A percentile compares a stretch with the other conserved stretches of the same genome.
These are phyloP conservation scores for Teleiodes luculella DNA, from an alignment of 2,888 invertebrate species.

Conservation along the genomic window DNA sequence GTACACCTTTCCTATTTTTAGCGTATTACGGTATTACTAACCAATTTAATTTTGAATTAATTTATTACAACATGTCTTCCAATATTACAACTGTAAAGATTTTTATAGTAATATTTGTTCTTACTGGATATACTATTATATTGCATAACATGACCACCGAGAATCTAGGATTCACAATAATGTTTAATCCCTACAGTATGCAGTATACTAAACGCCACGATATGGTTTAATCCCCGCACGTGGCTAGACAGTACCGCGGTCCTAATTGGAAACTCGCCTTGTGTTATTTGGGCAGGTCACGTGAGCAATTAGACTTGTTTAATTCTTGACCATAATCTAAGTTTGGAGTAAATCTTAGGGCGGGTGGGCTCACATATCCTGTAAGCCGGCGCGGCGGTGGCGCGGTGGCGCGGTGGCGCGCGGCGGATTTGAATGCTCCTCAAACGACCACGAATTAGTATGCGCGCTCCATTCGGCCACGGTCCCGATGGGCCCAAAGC, in stretches of 20 bases:
- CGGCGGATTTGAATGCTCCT: slow-evolving; percentile 34
- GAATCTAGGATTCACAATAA: neutral
- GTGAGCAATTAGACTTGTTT: slow-evolving; percentile 67
- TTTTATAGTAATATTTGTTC: no score
- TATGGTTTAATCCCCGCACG: neutral
- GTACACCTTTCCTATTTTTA: no score
- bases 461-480: slow-evolving; percentile 68
- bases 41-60: no score
- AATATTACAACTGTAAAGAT: no score
- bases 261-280: slow-evolving; percentile 5
- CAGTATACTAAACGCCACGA: no score
- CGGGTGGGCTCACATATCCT: slow-evolving; percentile 67
- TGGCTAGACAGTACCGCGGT: neutral
- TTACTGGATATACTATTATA: no score
- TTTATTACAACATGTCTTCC: no score
- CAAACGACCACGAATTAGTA: slow-evolving; percentile 72
- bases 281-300: slow-evolving; percentile 35
- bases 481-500: slow-evolving; percentile 57
- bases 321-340: slow-evolving; percentile 78
- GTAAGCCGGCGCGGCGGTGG: slow-evolving; percentile 65
- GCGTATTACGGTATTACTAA: no score
- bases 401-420: no score
- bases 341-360: slow-evolving; percentile 76
- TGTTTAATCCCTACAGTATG: neutral
- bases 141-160: neutral